Evolutionary conservation across 2,888 invertebrate species (phyloP).

Genomic region (Aethes cnicana): DNA sequence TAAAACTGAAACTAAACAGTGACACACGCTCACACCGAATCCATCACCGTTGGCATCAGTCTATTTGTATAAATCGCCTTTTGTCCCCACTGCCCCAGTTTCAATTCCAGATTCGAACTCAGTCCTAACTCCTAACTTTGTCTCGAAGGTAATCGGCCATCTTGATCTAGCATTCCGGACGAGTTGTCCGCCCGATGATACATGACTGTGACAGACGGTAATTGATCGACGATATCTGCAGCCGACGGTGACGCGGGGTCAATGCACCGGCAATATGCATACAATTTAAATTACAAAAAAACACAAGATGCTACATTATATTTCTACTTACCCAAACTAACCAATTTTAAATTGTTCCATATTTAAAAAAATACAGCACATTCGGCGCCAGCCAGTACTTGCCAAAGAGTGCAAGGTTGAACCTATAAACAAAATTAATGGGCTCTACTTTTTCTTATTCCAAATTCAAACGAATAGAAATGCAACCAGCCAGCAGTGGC

Average conservation of each 20-base stretch:
- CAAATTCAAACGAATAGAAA: constrained; percentile 31
- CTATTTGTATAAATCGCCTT: constrained; percentile 5
- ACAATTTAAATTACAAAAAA: too few relatives aligned
- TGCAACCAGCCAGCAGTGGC: constrained; percentile 25
- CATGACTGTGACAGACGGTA: constrained; percentile 55
- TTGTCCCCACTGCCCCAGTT: constrained; percentile 15
- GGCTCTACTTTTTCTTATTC: constrained; percentile 22
- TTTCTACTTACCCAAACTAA: constrained; percentile 11
- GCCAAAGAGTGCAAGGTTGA: constrained; percentile 27
- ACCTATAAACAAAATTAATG: constrained; percentile 29
- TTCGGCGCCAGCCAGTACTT: constrained; percentile 24
- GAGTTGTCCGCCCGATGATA: constrained; percentile 33
- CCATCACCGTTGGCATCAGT: neutral
- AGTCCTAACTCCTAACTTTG: neutral
- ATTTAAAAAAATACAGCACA: constrained; percentile 13
- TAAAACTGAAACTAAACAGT: too few relatives aligned
- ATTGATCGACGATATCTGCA: constrained; percentile 61
- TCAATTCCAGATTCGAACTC: constrained; percentile 2
- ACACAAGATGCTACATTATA: neutral
- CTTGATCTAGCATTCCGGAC: constrained; percentile 27
- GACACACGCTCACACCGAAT: too few relatives aligned
- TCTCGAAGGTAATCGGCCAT: constrained; percentile 8
- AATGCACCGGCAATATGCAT: constrained; percentile 34
- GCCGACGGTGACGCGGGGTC: constrained; percentile 34
- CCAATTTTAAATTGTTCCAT: constrained; percentile 13